Conservation (phyloP, 2,113 vertebrate species). For the Takifugu flavidus region DNA sequence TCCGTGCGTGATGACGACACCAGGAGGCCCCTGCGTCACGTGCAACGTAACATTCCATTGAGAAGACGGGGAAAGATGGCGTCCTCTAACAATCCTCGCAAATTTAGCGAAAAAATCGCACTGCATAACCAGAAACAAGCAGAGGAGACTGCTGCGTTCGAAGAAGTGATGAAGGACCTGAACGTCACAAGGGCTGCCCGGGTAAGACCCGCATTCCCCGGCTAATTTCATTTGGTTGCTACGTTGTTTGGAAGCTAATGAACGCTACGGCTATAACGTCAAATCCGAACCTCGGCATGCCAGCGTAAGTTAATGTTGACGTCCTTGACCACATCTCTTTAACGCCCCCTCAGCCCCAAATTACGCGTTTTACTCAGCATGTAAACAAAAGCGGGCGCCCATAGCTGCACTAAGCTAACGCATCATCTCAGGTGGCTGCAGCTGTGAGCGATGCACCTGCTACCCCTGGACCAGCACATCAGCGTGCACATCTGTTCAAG, state of each 20-base stretch:
- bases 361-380: neutral
- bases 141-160: constrained; percentile 92
- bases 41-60: constrained; percentile 80
- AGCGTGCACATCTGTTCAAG: neutral
- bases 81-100: constrained; percentile 97
- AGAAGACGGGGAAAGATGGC: constrained; percentile 90
- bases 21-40: constrained; percentile 52
- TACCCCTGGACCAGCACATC: constrained; percentile 23
- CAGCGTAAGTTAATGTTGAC: constrained; percentile 33
- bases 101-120: constrained; percentile 98
- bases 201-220: constrained; percentile 74
- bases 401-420: neutral
- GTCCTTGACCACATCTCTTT: constrained; percentile 3
- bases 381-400: neutral
- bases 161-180: constrained; percentile 95
- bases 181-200: constrained; percentile 91
- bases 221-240: constrained; percentile 33
- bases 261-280: constrained; percentile 44
- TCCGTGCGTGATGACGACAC: constrained; percentile 69
- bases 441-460: constrained; percentile 52
- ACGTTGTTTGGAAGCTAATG: constrained; percentile 49
- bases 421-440: constrained; percentile 17
- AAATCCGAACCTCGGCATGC: constrained; percentile 20
- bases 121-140: constrained; percentile 95
- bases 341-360: neutral